Base-by-base conservation (phyloP, 1,140 invertebrate genomes). In the Trachymyrmex septentrionalis region DNA sequence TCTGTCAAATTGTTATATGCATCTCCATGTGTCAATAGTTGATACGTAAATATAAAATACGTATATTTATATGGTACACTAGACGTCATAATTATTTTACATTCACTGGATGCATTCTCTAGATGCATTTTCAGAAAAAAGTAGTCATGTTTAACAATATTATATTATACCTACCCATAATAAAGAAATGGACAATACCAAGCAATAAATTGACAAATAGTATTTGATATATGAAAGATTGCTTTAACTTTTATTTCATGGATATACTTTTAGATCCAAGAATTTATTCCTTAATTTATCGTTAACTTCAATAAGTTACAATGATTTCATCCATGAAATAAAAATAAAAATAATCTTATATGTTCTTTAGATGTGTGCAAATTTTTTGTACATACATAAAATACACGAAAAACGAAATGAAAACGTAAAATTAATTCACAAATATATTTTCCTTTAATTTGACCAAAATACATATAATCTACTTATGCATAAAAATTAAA, bases 31-130 rank as follows among this genome's bases (percentile, higher is more conserved):
- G 80, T 44, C 44, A 66, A 88, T 85, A 78, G 48, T 75, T 81
- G 6, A 90, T 67, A 78, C 34, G 24, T 85, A 86, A 90, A 76
- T 80, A 21, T 90, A 87, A 90, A 69, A 86, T 86, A 87, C 16
- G 27, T 80, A 86, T 80, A 87, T 71, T 86, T 71, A 30, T 86
- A 71, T 55, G 21, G 6, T 59, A 69, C 21, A 48, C 48, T 81
- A 81, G 21, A n/a, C 64, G 14, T 81, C n/a, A 77, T 77, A 71
- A 55, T 81, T 81, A 81, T 50, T 67, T 55, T 71, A 81, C 16
- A 69, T 57, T 81, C 48, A 66, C 38, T 34, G 30, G 6, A 14
- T 81, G 24, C 24, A 71, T 55, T 69, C 30, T 71, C 30, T 81
- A 71, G 64, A 71, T 69, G 48, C 14, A 69, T n/a, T 67, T 80